Base-by-base conservation (phyloP, 2,113 vertebrate species). In the Paedocypris sp. region DNA sequence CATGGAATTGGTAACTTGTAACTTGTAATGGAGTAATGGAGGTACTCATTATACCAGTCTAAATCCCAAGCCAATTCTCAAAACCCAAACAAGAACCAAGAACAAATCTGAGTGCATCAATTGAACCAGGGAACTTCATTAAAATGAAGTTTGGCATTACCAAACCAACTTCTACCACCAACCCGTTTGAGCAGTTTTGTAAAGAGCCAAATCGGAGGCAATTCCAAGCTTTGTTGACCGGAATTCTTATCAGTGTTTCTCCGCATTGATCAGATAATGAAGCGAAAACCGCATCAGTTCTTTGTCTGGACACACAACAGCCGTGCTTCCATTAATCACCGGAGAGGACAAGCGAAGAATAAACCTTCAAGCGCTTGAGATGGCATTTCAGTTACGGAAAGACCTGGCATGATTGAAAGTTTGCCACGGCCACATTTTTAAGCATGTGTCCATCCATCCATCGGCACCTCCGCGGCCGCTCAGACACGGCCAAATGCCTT, bases 271-370 rank as follows among this genome's bases (percentile, higher is more conserved):
- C 38, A 43, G 39, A 43, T 43, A 58, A 58, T 58, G 54, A 58
- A 58, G 25, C 16, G 12, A 29, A 16, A 18, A 43, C 26, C 32
- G 18, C 25, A 58, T 43, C 54, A 58, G 7, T 25, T 18, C 54
- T 43, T 31, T 5, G 12, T 43, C 39, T 32, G 28, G 54, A 58
- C 54, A 43, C 26, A 43, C 18, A 58, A 58, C 54, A 66, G 75
- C 78, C 73, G 78, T 75, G 41, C 68, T 45, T 64, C 78, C 80
- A 80, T 87, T 83, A 82, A 87, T 86, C 82, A 79, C 67, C 71
- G 74, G 78, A 68, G 71, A 74, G 67, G 63, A 73, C 64, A 84
- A 68, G 78, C 72, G 76, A 46, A 73, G 71, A 65, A 73, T 52
- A 75, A 75, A 79, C 28, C 67, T 75, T 82, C 67, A 75, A 74